Conservation (phyloP, 2,888 invertebrate genomes). For the Cryptocephalus moraei region DNA sequence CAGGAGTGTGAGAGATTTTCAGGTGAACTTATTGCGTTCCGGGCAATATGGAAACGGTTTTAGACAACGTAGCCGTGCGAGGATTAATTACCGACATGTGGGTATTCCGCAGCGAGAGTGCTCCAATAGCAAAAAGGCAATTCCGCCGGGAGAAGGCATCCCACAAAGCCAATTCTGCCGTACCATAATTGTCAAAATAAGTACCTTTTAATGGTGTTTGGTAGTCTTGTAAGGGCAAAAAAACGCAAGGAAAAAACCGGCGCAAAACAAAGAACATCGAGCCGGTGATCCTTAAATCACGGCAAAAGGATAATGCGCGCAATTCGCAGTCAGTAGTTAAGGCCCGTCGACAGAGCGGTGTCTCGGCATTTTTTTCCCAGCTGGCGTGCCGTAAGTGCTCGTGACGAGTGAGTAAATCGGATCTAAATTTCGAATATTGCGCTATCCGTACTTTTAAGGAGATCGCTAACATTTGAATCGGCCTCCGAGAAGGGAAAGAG, state of each 20-base stretch:
- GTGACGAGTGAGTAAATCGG: slow-evolving; percentile 26
- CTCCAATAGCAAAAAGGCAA: too few species aligned
- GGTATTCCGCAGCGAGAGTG: too few species aligned
- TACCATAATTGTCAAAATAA: slow-evolving; percentile 11
- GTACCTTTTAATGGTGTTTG: slow-evolving; percentile 13
- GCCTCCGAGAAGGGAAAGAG: slow-evolving; percentile 11
- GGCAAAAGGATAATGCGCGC: slow-evolving; percentile 24
- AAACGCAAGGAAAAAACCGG: slow-evolving; percentile 10
- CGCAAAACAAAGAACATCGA: slow-evolving; percentile 14
- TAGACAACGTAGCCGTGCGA: too few species aligned
- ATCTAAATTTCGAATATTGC: slow-evolving; percentile 27
- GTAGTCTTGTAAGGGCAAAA: slow-evolving; percentile 14
- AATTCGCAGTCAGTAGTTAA: slow-evolving; percentile 27
- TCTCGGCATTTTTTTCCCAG: slow-evolving; percentile 17
- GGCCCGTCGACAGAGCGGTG: slow-evolving; percentile 11
- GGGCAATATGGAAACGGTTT: too few species aligned
- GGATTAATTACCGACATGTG: too few species aligned
- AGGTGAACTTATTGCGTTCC: too few species aligned
- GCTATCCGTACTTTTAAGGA: slow-evolving; percentile 15
- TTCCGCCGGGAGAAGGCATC: too few species aligned
- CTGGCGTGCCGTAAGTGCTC: slow-evolving; percentile 16
- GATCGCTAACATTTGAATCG: slow-evolving; percentile 26
- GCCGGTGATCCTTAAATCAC: slow-evolving; percentile 17
- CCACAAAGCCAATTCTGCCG: not conserved
- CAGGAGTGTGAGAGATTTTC: too few species aligned